A percentile compares a stretch with the other conserved stretches of the same genome.
Evolutionary conservation across 1,140 invertebrate species (phyloP).

Genomic region (Lethocerus indicus): DNA sequence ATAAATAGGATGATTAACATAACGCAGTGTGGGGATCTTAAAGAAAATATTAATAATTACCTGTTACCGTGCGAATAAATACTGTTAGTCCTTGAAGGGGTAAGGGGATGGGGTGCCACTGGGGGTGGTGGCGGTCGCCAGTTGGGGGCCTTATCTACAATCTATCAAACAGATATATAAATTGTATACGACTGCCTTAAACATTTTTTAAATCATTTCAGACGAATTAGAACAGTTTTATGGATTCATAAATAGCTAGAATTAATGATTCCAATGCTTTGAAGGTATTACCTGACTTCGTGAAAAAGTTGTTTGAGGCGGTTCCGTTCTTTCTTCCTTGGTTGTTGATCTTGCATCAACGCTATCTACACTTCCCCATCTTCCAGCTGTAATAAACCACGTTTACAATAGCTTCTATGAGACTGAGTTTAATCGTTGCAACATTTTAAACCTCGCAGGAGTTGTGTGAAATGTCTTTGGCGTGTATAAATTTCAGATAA

Average conservation of each 20-base stretch:
- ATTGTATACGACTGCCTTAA: too few relatives aligned
- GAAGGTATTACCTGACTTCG: too few relatives aligned
- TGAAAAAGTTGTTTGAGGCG: slow-evolving; percentile 20
- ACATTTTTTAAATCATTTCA: too few relatives aligned
- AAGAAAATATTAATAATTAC: slow-evolving; percentile 6
- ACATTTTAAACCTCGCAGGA: too few relatives aligned
- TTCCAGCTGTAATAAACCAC: slow-evolving; percentile 28
- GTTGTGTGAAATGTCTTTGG: too few relatives aligned
- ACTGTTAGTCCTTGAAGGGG: slow-evolving; percentile 21
- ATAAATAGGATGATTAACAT: background rate
- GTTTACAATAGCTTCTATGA: too few relatives aligned
- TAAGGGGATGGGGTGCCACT: slow-evolving; percentile 20
- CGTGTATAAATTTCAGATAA: too few relatives aligned
- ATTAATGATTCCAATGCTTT: too few relatives aligned
- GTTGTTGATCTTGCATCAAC: slow-evolving; percentile 22
- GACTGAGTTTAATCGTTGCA: too few relatives aligned
- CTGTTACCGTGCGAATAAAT: slow-evolving; percentile 22
- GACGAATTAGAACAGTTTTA: too few relatives aligned
- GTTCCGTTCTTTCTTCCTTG: slow-evolving; percentile 21
- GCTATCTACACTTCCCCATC: slow-evolving; percentile 33
- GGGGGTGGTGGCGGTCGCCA: slow-evolving; percentile 49
- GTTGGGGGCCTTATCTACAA: slow-evolving; percentile 21
- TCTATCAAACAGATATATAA: too few relatives aligned
- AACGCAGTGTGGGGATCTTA: background rate
- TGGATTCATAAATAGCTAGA: too few relatives aligned